Base-by-base conservation (phyloP, 2,797 vertebrate genomes). In the Sternarchorhynchus goeldii region DNA sequence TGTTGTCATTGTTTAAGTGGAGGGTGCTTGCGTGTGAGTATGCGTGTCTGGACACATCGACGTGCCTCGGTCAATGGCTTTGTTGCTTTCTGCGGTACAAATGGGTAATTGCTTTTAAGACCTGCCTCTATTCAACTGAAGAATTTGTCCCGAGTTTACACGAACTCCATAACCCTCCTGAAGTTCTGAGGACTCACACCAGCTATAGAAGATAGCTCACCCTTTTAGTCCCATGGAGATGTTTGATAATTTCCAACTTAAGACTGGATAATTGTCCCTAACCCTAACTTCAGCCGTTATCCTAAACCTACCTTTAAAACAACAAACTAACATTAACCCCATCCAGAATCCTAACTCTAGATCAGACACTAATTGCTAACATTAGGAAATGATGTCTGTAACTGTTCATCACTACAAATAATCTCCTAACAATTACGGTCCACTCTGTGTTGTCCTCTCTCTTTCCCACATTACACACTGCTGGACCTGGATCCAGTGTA, bases 21-120 rank as follows among this genome's bases (percentile, higher is more conserved):
- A 65, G 79, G 29, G 66, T 17, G 58, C 34, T 50, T 36, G 55
- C 20, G 64, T 57, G 76, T 71, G 62, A 39, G 29, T 12, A 21
- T 82, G 60, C 80, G 21, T 64, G 78, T 81, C 66, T 56, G 67
- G 62, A 75, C 84, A 79, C 67, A 67, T 84, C 64, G 16, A 32
- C 25, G n/a, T 18, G 53, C 75, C 75, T 83, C 62, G 45, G 29
- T 32, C 70, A 50, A 68, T 41, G 70, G 78, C 77, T 81, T 79
- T 80, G 83, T 75, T 72, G 12, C 57, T 60, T 34, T 77, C 63
- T 81, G 64, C 73, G 70, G 79, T 66, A 69, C 79, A 66, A 83
- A 58, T 14, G 66, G 77, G 80, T 83, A 80, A 85, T 70, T 83
- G 58, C 75, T 63, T 77, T 73, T 83, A 79, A 85, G 70, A 50